Percentiles rank a stretch among this genome's conserved stretches.
Conservation (phyloP, 2,113 vertebrate species). For the Burhinus bistriatus region DNA sequence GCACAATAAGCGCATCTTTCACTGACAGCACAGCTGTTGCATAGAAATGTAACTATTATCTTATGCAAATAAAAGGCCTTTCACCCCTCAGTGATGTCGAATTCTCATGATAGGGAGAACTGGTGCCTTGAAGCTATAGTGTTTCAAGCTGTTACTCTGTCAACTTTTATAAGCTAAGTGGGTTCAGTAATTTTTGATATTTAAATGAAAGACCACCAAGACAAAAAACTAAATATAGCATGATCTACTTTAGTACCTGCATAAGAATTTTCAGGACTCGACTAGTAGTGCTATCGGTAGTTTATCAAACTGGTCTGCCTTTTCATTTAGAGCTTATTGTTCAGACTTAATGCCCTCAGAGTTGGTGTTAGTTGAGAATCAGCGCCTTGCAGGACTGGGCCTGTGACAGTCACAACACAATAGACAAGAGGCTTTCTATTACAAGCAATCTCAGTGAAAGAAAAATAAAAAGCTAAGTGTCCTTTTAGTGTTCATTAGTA, state of each 20-base stretch:
- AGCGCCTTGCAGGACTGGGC: neutral
- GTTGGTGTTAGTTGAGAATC: neutral
- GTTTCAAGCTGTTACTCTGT: slow-evolving; percentile 44
- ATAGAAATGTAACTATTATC: slow-evolving; percentile 37
- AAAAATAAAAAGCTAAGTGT: neutral
- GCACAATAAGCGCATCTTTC: slow-evolving; percentile 25
- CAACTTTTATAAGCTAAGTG: slow-evolving; percentile 19
- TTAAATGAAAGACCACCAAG: neutral
- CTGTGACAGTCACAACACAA: neutral
- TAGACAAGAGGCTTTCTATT: neutral
- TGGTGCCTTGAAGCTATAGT: slow-evolving; percentile 21
- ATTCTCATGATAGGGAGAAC: slow-evolving; percentile 25
- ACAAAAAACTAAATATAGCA: neutral
- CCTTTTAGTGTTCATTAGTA: neutral
- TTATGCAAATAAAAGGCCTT: slow-evolving; percentile 58
- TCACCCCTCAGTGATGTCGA: slow-evolving; percentile 31
- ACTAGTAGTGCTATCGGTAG: neutral
- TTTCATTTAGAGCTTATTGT: neutral
- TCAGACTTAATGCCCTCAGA: neutral
- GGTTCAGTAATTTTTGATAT: neutral
- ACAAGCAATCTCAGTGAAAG: neutral
- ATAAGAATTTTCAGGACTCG: neutral
- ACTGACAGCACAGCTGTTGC: slow-evolving; percentile 56
- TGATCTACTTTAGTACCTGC: neutral
- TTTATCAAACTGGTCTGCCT: neutral